phyloP scores from a whole-genome alignment of 2,888 invertebrate species.

The Lordiphosa andalusiaca region DNA sequence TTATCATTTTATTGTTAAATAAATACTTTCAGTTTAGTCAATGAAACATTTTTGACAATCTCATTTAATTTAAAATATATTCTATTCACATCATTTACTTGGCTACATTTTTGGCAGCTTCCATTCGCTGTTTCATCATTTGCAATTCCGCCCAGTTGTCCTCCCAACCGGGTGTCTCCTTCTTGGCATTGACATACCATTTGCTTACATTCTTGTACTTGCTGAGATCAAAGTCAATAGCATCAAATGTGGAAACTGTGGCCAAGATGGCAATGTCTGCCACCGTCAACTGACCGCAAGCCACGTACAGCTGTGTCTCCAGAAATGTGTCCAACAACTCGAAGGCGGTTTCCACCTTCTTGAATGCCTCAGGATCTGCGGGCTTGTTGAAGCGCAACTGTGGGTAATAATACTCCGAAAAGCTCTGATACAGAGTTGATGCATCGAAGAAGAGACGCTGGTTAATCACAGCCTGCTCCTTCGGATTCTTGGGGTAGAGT shows the following conservation, averaged over 20 bases:
- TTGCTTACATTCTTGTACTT: slow-evolving; percentile 33
- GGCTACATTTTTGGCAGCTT: not conserved
- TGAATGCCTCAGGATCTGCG: slow-evolving; percentile 84
- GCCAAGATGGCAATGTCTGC: slow-evolving; percentile 87
- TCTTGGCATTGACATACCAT: slow-evolving; percentile 83
- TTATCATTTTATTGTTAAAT: too few species aligned
- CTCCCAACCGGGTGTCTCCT: slow-evolving; percentile 82
- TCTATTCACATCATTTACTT: not conserved
- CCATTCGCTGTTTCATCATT: slow-evolving; percentile 79
- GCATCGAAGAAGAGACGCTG: slow-evolving; percentile 89
- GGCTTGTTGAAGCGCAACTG: slow-evolving; percentile 83
- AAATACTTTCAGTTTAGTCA: too few species aligned
- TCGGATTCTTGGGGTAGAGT: slow-evolving; percentile 87
- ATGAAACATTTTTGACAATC: too few species aligned
- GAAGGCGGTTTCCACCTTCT: slow-evolving; percentile 85
- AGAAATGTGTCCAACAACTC: slow-evolving; percentile 86
- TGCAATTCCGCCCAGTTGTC: slow-evolving; percentile 80
- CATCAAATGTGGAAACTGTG: slow-evolving; percentile 81
- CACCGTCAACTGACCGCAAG: slow-evolving; percentile 86
- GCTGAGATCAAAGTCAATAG: slow-evolving; percentile 23
- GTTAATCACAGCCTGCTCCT: slow-evolving; percentile 87
- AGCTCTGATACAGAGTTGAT: slow-evolving; percentile 86
- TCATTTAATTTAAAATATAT: too few species aligned
- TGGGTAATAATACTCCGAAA: slow-evolving; percentile 86
- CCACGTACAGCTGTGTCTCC: slow-evolving; percentile 85